Evolutionary conservation across 2,888 invertebrate genomes (phyloP).

Genomic region (Tricholauxania praeusta): DNA sequence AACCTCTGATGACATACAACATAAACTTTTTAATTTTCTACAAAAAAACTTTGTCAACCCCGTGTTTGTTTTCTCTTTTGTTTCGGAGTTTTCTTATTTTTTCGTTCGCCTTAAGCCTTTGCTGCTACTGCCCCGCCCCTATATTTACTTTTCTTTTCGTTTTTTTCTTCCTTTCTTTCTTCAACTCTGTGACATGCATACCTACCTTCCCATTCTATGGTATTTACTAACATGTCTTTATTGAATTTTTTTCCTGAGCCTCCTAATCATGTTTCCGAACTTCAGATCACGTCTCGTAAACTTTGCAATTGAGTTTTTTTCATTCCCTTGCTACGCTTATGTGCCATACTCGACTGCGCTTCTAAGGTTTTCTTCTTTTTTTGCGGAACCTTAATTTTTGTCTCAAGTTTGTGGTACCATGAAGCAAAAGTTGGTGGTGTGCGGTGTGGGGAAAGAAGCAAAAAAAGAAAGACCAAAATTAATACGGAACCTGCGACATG

Average conservation of each 20-base stretch:
- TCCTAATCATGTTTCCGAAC: slow-evolving; percentile 53
- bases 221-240: slow-evolving; percentile 18
- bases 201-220: neutral
- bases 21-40: neutral
- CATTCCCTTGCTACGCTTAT: neutral
- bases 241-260: slow-evolving; percentile 21
- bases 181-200: neutral
- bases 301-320: slow-evolving; percentile 39
- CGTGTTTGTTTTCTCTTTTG: neutral
- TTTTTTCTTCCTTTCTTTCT: neutral
- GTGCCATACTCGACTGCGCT: slow-evolving; percentile 16
- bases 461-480: neutral
- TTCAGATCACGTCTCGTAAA: slow-evolving; percentile 54
- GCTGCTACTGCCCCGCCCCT: neutral
- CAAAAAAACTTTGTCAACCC: slow-evolving; percentile 18
- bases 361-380: slow-evolving; percentile 30
- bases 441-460: neutral
- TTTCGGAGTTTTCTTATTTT: neutral
- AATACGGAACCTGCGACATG: slow-evolving; percentile 1
- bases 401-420: slow-evolving; percentile 3
- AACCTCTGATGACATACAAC: neutral
- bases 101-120: neutral
- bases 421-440: neutral
- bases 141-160: slow-evolving; percentile 1
- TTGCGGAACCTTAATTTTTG: slow-evolving; percentile 29